Base-by-base conservation (phyloP, 1,140 invertebrate species). In the Chrysomallon squamiferum region DNA sequence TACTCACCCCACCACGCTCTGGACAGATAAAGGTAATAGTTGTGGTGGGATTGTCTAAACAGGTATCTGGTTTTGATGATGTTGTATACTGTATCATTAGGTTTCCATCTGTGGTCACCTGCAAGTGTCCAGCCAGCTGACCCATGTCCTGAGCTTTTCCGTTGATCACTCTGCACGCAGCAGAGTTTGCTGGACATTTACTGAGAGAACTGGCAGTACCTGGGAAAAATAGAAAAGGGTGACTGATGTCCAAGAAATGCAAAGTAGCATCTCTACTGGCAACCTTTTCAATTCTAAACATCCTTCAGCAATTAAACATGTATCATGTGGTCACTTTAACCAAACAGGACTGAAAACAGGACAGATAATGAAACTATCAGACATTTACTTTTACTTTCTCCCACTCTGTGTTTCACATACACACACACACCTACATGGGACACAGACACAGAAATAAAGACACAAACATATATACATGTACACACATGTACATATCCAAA, bases 1-100 rank as follows among this genome's bases (percentile, higher is more conserved):
- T 47, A 68, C 71, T 59, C 76, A 83, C 81, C 60, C 72, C 73
- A 64, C 81, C 78, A 47, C 72, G 54, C 25, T 75, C 56, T 20
- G 81, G 81, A 72, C 81, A 83, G 2, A 72, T 63, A 52, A 83
- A 80, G 7, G 61, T 69, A 20, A 83, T 75, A 13, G 69, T 75
- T 18, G 81, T 83, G 1, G 66, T 50, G 2, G 81, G 76, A 9
- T 62, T 60, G 27, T 61, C 50, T 25, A 72, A 64, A 67, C 79
- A 83, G 9, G 68, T 67, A 22, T 57, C 29, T 47, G 73, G 64
- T n/a, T 56, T 72, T 13, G 47, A n/a, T 15, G 66, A 32, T 2
- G 69, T 62, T 2, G 27, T 66, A 60, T 75, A 80, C 11, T 59
- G 43, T 50, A 68, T 59, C 25, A 68, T 64, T 25, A 73, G 60